phyloP scores from a whole-genome alignment of 2,797 vertebrate species.

The Cuniculus paca region DNA sequence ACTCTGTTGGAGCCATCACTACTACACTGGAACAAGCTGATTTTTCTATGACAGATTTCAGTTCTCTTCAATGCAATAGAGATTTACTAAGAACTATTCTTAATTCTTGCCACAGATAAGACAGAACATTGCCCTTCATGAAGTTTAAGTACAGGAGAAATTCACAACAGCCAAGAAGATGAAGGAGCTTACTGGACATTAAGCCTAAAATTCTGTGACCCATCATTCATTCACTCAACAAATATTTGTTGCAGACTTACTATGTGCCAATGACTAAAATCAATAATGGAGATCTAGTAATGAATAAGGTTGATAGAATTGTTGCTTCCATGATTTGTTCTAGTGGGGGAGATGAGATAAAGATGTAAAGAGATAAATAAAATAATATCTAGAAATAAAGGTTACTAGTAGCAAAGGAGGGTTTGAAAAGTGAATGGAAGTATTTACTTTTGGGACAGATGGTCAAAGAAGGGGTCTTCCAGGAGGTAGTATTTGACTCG shows the following conservation, averaged over 20 bases:
- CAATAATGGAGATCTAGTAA: background rate
- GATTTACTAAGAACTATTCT: background rate
- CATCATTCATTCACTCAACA: background rate
- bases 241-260: background rate
- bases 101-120: background rate
- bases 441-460: background rate
- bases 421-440: background rate
- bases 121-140: background rate
- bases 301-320: background rate
- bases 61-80: background rate
- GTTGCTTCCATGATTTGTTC: background rate
- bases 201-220: background rate
- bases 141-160: background rate
- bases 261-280: background rate
- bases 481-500: background rate
- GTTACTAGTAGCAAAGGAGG: background rate
- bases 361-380: background rate
- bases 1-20: accelerated
- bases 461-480: background rate
- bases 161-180: background rate
- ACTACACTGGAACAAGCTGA: background rate
- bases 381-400: background rate
- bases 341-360: background rate
- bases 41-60: background rate
- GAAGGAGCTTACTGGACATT: background rate